phyloP scores from a whole-genome alignment of 2,888 invertebrate species.

The Helleia helle region DNA sequence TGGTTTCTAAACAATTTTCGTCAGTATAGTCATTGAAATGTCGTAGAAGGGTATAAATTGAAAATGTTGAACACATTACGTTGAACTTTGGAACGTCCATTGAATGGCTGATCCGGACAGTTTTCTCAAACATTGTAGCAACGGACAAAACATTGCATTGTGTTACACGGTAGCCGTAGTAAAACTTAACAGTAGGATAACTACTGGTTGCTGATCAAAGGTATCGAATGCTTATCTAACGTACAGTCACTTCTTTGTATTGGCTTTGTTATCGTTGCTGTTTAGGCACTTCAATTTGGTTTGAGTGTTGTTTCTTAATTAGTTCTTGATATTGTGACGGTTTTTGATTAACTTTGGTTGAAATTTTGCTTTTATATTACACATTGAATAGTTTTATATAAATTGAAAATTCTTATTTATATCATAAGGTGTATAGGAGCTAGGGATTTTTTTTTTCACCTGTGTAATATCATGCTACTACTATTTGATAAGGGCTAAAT shows the following conservation, averaged over 20 bases:
- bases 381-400: too few species aligned
- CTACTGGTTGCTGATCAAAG: slow-evolving; percentile 2
- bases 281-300: slow-evolving; percentile 2
- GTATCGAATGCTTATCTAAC: slow-evolving; percentile 6
- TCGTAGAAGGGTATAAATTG: slow-evolving; percentile 9
- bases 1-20: not conserved
- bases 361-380: too few species aligned
- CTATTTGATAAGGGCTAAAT: too few species aligned
- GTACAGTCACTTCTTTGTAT: slow-evolving; percentile 4
- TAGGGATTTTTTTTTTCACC: too few species aligned
- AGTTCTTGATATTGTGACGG: too few species aligned
- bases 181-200: slow-evolving; percentile 4
- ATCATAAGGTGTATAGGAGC: too few species aligned
- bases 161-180: slow-evolving; percentile 22
- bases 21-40: not conserved
- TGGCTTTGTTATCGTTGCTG: not conserved
- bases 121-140: slow-evolving; percentile 21
- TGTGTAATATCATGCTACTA: too few species aligned
- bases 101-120: slow-evolving; percentile 21
- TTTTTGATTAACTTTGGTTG: too few species aligned
- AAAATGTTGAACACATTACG: slow-evolving; percentile 10
- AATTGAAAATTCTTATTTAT: too few species aligned
- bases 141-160: slow-evolving; percentile 23
- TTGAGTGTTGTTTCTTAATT: too few species aligned
- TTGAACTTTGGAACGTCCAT: slow-evolving; percentile 15